A percentile compares a stretch with the other conserved stretches of the same genome.
These are phyloP conservation scores for Helicolenus hilgendorfi DNA, from an alignment of 2,797 vertebrate species.

Conservation along the genomic window DNA sequence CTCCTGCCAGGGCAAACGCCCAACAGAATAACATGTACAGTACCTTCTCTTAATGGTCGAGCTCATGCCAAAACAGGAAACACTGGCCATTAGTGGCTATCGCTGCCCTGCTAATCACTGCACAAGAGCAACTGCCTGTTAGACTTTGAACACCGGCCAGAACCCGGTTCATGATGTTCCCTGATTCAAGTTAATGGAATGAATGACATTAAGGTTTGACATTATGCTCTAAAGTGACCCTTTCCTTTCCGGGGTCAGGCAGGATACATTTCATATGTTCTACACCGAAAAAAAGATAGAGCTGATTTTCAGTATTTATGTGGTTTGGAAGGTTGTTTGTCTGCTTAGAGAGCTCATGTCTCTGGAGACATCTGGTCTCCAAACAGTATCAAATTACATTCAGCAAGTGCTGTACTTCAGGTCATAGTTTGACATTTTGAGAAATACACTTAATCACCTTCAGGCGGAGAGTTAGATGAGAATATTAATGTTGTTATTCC, in stretches of 20 bases:
- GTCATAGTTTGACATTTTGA: not conserved
- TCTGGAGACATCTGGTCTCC: not conserved
- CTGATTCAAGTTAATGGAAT: not conserved
- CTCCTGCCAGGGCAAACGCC: not conserved
- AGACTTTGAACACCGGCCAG: constrained; percentile 1
- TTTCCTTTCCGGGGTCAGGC: not conserved
- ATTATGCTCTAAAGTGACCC: not conserved
- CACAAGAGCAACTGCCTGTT: not conserved
- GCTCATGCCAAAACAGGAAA: constrained; percentile 28
- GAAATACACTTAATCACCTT: not conserved
- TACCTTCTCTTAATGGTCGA: not conserved
- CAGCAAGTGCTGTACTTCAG: not conserved
- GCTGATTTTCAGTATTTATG: not conserved
- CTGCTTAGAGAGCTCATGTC: not conserved
- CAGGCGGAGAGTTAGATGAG: not conserved
- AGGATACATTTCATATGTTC: not conserved
- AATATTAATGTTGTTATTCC: not conserved
- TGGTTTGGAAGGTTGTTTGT: not conserved
- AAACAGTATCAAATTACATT: not conserved
- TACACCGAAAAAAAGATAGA: not conserved
- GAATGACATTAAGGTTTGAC: not conserved
- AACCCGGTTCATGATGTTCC: not conserved
- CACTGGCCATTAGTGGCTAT: not conserved
- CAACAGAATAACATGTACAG: not conserved
- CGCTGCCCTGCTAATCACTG: not conserved